These are phyloP conservation scores for Procavia capensis DNA, from an alignment of 2,113 vertebrate species.

Conservation along the genomic window DNA sequence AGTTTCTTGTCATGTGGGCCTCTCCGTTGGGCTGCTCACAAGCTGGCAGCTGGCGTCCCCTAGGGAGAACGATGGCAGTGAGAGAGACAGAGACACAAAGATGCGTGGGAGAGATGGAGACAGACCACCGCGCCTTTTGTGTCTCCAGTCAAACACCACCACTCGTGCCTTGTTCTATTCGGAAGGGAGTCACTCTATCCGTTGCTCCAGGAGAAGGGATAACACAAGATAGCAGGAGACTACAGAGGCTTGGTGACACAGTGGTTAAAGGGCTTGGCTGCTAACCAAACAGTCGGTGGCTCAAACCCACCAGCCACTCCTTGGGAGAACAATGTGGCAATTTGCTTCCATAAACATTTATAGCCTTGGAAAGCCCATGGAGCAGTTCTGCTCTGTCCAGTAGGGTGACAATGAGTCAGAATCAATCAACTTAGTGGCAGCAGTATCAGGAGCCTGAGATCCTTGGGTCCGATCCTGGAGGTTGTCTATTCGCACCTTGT, in stretches of 20 bases:
- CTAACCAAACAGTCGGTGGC: no score
- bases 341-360: no score
- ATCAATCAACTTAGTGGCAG: neutral
- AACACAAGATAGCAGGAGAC: neutral
- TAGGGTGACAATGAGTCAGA: no score
- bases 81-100: neutral
- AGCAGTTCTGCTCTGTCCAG: no score
- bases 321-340: no score
- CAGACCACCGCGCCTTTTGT: neutral
- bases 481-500: neutral
- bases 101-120: neutral
- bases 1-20: neutral
- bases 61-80: neutral
- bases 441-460: neutral
- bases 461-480: neutral
- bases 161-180: neutral
- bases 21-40: neutral
- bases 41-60: neutral
- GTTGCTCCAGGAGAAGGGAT: neutral
- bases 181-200: neutral
- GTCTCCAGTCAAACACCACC: constrained; percentile 2
- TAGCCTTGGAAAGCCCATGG: no score
- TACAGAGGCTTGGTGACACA: no score
- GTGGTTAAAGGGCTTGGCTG: no score
- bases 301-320: no score